Evolutionary conservation across 1,140 invertebrate genomes (phyloP).

Genomic region (Heliconius hermathena): DNA sequence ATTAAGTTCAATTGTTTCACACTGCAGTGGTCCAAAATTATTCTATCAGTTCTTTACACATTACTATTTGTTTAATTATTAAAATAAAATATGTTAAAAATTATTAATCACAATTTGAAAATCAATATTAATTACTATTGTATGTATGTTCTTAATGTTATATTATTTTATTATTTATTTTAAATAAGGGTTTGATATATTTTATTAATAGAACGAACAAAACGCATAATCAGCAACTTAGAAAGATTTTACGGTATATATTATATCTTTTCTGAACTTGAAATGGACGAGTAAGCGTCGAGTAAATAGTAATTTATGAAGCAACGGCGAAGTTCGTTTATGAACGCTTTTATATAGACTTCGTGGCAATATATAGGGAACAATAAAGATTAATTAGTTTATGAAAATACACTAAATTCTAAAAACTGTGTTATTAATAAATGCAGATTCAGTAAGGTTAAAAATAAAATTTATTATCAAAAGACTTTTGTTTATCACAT

Average conservation of each 20-base stretch:
- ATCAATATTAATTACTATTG: no score
- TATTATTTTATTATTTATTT: neutral
- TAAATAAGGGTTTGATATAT: neutral
- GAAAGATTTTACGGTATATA: neutral
- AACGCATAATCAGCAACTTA: neutral
- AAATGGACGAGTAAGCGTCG: neutral
- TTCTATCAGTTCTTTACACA: neutral
- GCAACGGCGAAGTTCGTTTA: neutral
- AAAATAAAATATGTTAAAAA: no score
- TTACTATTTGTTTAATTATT: no score
- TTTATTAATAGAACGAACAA: neutral
- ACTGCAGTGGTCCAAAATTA: neutral
- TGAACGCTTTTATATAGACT: constrained; percentile 4
- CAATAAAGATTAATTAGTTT: constrained; percentile 33
- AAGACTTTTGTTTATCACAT: neutral
- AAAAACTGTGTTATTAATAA: constrained; percentile 3
- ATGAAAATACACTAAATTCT: constrained; percentile 8
- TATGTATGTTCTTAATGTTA: no score
- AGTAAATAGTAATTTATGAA: neutral
- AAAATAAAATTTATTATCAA: neutral
- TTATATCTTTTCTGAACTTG: neutral
- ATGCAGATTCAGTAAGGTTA: neutral
- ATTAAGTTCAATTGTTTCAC: no score
- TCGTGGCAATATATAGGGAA: constrained; percentile 41
- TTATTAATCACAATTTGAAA: no score